Conservation (phyloP, 2,888 invertebrate genomes). For the Tachina fera region DNA sequence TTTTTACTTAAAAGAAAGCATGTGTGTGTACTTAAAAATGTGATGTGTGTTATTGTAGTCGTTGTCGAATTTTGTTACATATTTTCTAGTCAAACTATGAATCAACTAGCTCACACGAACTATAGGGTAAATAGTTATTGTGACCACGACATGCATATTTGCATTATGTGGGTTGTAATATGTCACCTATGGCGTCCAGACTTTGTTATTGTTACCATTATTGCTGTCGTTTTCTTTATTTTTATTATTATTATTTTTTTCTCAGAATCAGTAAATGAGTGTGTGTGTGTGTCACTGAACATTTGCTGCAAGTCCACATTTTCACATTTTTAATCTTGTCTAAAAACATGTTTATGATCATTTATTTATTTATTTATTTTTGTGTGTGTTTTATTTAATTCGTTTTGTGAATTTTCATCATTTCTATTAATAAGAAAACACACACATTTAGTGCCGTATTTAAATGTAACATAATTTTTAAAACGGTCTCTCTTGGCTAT, state of each 20-base stretch:
- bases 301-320: conserved; percentile 48
- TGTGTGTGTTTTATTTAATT: background rate
- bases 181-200: conserved; percentile 70
- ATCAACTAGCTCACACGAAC: background rate
- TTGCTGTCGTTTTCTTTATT: conserved; percentile 20
- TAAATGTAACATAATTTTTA: conserved; percentile 44
- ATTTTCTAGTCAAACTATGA: background rate
- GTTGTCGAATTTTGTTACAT: background rate
- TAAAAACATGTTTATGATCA: conserved; percentile 58
- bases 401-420: conserved; percentile 40
- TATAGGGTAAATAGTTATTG: conserved; percentile 1
- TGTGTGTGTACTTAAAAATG: no score
- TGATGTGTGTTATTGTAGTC: background rate
- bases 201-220: conserved; percentile 16
- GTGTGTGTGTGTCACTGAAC: conserved; percentile 16
- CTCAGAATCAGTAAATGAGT: background rate
- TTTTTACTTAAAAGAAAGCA: no score
- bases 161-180: conserved; percentile 64
- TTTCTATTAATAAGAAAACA: conserved; percentile 20
- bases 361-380: background rate
- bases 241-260: background rate
- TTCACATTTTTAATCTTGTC: conserved; percentile 55
- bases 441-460: conserved; percentile 12
- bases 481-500: conserved; percentile 21
- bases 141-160: conserved; percentile 33